Percentiles rank a stretch among this genome's conserved stretches.
Evolutionary conservation across 2,888 invertebrate genomes (phyloP).

Genomic region (Heteromyza rotundicornis): DNA sequence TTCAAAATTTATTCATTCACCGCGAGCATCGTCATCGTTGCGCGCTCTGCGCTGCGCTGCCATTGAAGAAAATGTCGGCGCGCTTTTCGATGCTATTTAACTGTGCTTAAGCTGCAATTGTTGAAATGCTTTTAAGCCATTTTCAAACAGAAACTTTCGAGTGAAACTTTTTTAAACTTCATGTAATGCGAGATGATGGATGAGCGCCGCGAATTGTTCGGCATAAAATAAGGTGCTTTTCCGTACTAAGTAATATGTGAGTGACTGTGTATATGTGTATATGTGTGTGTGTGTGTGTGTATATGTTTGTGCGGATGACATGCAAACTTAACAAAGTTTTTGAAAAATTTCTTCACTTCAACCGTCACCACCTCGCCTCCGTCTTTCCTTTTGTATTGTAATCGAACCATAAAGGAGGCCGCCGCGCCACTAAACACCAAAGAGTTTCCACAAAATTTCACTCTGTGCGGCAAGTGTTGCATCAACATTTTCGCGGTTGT

Average conservation of each 20-base stretch:
- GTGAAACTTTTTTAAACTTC: constrained; percentile 37
- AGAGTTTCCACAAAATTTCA: background rate
- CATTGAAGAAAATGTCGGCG: constrained; percentile 34
- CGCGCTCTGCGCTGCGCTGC: too few species aligned
- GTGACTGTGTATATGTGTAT: too few species aligned
- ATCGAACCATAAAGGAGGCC: background rate
- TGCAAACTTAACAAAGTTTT: background rate
- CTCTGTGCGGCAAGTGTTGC: background rate
- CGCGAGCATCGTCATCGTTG: too few species aligned
- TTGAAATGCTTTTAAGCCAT: constrained; percentile 47
- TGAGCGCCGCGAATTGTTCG: constrained; percentile 38
- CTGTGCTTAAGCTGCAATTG: constrained; percentile 48
- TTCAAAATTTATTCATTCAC: too few species aligned
- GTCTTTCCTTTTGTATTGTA: background rate
- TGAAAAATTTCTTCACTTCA: background rate
- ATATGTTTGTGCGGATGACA: background rate
- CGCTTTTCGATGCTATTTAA: constrained; percentile 50
- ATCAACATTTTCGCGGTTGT: background rate
- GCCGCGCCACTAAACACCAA: background rate
- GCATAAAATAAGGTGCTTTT: too few species aligned
- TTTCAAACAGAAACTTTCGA: constrained; percentile 9
- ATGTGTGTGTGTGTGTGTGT: background rate
- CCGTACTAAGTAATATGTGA: too few species aligned
- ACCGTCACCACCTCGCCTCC: background rate
- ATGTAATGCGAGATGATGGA: constrained; percentile 50